These are phyloP conservation scores for Oreochromis mossambicus DNA, from an alignment of 2,797 vertebrate genomes.

Conservation along the genomic window DNA sequence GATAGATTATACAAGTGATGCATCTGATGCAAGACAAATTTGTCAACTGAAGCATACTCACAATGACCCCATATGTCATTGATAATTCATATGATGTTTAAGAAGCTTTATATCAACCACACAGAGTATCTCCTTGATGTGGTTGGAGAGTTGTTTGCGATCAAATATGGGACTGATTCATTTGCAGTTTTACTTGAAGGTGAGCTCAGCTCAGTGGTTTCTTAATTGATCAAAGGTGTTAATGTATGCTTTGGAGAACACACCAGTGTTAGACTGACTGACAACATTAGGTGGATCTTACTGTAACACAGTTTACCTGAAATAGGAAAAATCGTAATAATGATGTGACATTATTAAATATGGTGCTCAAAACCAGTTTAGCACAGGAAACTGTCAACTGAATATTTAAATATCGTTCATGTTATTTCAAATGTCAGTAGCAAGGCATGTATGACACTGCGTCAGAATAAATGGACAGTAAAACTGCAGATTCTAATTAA, in stretches of 20 bases:
- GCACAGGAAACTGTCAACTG: background rate
- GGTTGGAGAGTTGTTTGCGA: background rate
- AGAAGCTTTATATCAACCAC: background rate
- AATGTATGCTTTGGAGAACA: conserved; percentile 10
- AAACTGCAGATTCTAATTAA: background rate
- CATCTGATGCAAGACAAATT: background rate
- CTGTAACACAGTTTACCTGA: background rate
- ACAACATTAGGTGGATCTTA: background rate
- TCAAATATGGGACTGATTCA: conserved; percentile 31
- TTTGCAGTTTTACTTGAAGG: conserved; percentile 12
- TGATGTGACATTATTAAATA: background rate
- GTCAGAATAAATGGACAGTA: background rate
- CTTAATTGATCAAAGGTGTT: conserved; percentile 5
- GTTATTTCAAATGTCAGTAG: background rate
- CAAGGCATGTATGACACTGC: background rate
- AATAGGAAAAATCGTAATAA: background rate
- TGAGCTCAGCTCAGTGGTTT: conserved; percentile 6
- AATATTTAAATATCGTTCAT: background rate
- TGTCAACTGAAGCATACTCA: background rate
- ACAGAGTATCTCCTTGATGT: background rate
- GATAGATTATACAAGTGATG: background rate
- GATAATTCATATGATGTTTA: background rate
- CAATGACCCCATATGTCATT: background rate
- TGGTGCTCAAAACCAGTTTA: background rate
- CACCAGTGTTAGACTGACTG: background rate